A percentile compares a stretch with the other conserved stretches of the same genome.
Conservation (phyloP, 2,797 vertebrate genomes). For the Poeciliopsis presidionis region DNA sequence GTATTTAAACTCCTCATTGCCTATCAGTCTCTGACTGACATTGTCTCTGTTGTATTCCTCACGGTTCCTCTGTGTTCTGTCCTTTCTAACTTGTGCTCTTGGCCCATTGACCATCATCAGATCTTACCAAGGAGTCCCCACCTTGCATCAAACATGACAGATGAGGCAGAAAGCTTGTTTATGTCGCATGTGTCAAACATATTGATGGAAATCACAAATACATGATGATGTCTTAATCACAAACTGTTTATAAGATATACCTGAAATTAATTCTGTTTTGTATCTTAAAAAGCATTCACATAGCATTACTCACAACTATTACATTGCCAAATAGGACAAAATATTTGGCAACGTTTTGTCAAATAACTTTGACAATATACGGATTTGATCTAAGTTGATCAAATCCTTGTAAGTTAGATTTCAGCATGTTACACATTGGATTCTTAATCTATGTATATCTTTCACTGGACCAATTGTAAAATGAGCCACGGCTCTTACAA, state of each 20-base stretch:
- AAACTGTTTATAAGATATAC: not conserved
- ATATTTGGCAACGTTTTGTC: not conserved
- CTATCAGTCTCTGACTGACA: no score
- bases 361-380: no score
- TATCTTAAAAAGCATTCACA: not conserved
- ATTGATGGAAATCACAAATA: not conserved
- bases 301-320: not conserved
- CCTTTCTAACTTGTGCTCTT: no score
- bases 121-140: no score
- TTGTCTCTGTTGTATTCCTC: no score
- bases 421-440: not conserved
- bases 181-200: not conserved
- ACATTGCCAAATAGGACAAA: not conserved
- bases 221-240: not conserved
- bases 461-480: not conserved
- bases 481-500: not conserved
- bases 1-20: no score
- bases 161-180: not conserved
- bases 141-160: no score
- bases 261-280: not conserved
- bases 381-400: not conserved
- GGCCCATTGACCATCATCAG: no score
- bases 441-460: not conserved
- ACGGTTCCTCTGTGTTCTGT: no score
- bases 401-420: not conserved